A percentile compares a stretch with the other conserved stretches of the same genome.
phyloP scores from a whole-genome alignment of 1,140 invertebrate genomes.

The Charaxes varanes region DNA sequence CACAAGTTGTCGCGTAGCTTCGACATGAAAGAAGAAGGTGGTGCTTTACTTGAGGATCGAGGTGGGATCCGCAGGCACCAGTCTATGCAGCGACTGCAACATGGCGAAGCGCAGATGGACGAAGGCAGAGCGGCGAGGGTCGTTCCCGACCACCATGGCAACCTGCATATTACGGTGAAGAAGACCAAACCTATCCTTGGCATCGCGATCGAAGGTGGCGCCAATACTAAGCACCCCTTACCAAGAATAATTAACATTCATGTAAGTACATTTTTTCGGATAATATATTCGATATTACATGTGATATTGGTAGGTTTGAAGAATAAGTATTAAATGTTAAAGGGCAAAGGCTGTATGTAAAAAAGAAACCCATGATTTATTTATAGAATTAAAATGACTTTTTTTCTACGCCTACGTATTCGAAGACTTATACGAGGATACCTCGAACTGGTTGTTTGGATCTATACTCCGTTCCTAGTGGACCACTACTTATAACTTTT shows the following conservation, averaged over 20 bases:
- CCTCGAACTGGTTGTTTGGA: no score
- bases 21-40: constrained; percentile 89
- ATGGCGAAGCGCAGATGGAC: constrained; percentile 74
- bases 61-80: constrained; percentile 77
- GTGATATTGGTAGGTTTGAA: background rate
- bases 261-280: constrained; percentile 78
- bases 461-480: no score
- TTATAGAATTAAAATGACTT: no score
- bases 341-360: no score
- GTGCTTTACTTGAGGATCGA: constrained; percentile 79
- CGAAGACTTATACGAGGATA: no score
- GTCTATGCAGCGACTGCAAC: constrained; percentile 81
- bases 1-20: constrained; percentile 89
- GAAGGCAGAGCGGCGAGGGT: constrained; percentile 80
- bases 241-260: constrained; percentile 97
- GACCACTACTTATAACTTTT: no score
- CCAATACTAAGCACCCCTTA: constrained; percentile 94
- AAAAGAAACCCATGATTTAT: no score
- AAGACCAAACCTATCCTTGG: constrained; percentile 96
- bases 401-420: no score
- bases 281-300: no score
- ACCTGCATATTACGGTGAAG: constrained; percentile 88
- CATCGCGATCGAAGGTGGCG: constrained; percentile 97
- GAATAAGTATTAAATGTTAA: no score
- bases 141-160: constrained; percentile 88